These are phyloP conservation scores for Schrankia costaestrigalis DNA, from an alignment of 2,888 invertebrate species.

Conservation along the genomic window DNA sequence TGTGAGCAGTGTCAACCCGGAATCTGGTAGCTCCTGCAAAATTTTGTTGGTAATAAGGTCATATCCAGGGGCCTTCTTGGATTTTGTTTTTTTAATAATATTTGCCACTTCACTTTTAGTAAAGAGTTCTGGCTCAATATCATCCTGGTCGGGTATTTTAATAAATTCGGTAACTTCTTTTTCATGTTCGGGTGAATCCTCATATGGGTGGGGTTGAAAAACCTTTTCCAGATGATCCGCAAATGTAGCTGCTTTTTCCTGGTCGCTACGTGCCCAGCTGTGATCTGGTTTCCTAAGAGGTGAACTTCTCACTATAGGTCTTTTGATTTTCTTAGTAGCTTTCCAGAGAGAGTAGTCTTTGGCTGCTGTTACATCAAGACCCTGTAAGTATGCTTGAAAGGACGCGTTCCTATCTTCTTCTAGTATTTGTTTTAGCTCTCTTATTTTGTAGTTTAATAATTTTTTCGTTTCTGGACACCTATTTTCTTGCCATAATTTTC, in stretches of 20 bases:
- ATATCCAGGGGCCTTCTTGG: constrained; percentile 3
- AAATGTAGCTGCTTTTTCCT: constrained; percentile 1
- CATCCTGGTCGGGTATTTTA: not conserved
- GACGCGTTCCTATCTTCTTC: not conserved
- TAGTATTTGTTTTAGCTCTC: not conserved
- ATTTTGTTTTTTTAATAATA: not conserved
- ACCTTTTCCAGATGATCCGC: not conserved
- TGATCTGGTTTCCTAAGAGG: not conserved
- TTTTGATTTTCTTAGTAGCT: constrained; percentile 1
- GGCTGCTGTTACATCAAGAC: constrained; percentile 1
- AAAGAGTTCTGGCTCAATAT: not conserved
- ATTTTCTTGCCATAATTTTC: not conserved
- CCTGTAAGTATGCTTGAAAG: not conserved
- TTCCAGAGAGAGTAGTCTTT: constrained; percentile 5
- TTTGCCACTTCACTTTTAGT: not conserved
- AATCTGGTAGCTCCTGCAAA: constrained; percentile 2
- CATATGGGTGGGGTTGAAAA: constrained; percentile 1
- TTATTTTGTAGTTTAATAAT: not conserved
- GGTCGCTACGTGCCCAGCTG: constrained; percentile 1
- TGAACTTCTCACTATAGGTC: not conserved
- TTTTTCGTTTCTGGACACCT: not conserved
- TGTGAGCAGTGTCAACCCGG: constrained; percentile 1
- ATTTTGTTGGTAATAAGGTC: constrained; percentile 3
- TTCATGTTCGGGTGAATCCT: not conserved
- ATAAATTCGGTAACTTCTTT: not conserved